These are phyloP conservation scores for Knipowitschia caucasica DNA, from an alignment of 2,797 vertebrate species.

Conservation along the genomic window DNA sequence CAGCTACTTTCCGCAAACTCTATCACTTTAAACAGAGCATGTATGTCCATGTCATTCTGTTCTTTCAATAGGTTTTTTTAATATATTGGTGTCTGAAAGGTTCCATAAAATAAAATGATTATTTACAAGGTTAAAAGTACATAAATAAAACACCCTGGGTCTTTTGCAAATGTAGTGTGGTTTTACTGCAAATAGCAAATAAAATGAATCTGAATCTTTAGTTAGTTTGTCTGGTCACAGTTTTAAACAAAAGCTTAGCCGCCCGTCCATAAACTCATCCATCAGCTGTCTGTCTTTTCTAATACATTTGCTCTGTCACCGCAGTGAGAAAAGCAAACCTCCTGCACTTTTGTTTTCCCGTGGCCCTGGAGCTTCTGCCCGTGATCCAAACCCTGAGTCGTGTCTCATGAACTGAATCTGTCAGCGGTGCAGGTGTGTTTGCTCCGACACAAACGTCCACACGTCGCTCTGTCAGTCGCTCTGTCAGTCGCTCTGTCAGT, in stretches of 20 bases:
- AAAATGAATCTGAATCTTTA: too few species aligned
- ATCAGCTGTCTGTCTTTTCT: neutral
- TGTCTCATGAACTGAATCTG: neutral
- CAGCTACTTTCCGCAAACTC: too few species aligned
- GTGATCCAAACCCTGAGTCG: neutral
- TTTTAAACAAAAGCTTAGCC: constrained; percentile 2
- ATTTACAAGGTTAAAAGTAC: too few species aligned
- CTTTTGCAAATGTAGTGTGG: too few species aligned
- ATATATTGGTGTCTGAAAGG: too few species aligned
- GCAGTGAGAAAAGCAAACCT: neutral
- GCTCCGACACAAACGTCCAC: neutral
- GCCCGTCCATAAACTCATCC: neutral
- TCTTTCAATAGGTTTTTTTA: too few species aligned
- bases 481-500: neutral
- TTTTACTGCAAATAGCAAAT: too few species aligned
- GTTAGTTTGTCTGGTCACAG: neutral
- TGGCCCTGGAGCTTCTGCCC: neutral
- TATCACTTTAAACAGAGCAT: too few species aligned
- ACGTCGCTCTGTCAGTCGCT: neutral
- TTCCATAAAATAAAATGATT: too few species aligned
- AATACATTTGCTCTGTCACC: neutral
- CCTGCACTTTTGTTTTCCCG: too few species aligned
- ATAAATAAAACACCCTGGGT: too few species aligned
- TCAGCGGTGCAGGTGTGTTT: constrained; percentile 5
- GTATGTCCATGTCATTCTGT: too few species aligned